Conservation (phyloP, 1,140 invertebrate genomes). For the Aradophagus sp. region DNA sequence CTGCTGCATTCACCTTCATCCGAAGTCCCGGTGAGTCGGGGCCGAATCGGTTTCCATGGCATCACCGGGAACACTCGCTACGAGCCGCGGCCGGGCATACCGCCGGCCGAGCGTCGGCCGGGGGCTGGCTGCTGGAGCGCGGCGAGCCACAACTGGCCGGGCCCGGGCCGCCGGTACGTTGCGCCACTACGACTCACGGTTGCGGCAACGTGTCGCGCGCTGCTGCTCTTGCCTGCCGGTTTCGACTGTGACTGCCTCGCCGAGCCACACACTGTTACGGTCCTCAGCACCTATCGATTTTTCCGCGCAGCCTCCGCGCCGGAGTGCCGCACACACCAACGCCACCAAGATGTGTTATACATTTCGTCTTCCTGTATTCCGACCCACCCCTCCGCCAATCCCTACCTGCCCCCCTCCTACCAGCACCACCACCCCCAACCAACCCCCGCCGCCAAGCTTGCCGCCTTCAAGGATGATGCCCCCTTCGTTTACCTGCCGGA, state of each 20-base stretch:
- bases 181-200: constrained; percentile 37
- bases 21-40: constrained; percentile 27
- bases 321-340: constrained; percentile 52
- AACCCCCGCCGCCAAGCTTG: too few species aligned
- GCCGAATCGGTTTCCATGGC: constrained; percentile 39
- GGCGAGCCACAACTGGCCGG: too few species aligned
- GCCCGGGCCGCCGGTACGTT: constrained; percentile 36
- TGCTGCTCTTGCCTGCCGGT: constrained; percentile 66
- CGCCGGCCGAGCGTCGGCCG: constrained; percentile 4
- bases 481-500: too few species aligned
- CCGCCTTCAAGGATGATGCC: too few species aligned
- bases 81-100: constrained; percentile 22
- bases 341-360: constrained; percentile 40
- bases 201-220: constrained; percentile 44
- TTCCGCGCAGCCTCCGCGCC: constrained; percentile 69
- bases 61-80: constrained; percentile 30
- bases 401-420: constrained; percentile 21
- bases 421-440: too few species aligned
- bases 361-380: constrained; percentile 44
- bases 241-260: constrained; percentile 66
- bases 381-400: constrained; percentile 41
- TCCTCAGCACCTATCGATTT: constrained; percentile 67
- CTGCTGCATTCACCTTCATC: constrained; percentile 36
- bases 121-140: not conserved
- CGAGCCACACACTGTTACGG: constrained; percentile 61